These are phyloP conservation scores for Megalurothrips usitatus DNA, from an alignment of 2,888 invertebrate genomes.

Conservation along the genomic window DNA sequence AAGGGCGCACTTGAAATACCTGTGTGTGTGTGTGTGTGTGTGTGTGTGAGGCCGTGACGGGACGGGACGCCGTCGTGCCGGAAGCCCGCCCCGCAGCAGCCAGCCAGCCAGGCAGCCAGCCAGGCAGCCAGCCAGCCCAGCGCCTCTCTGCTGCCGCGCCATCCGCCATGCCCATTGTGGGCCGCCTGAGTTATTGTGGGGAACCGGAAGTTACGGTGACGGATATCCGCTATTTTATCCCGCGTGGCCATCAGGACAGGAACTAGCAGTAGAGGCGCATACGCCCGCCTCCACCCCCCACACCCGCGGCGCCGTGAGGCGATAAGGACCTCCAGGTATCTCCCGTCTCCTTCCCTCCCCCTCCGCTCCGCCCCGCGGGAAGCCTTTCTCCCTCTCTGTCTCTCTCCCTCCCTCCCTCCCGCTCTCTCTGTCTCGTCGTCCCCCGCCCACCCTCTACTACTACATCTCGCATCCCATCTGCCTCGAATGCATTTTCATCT, in stretches of 20 bases:
- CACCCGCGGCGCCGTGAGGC: not conserved
- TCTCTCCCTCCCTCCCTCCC: not conserved
- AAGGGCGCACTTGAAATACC: slow-evolving; percentile 28
- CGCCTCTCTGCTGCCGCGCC: not conserved
- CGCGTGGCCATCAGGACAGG: not conserved
- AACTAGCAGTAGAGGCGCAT: not conserved
- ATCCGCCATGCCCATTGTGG: slow-evolving; percentile 6
- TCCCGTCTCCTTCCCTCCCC: not conserved
- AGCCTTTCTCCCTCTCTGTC: not conserved
- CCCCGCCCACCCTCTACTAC: not conserved
- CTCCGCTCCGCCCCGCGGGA: not conserved
- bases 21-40: not conserved
- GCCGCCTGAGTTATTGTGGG: not conserved
- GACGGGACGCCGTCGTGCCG: too few relatives aligned
- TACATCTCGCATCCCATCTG: too few relatives aligned
- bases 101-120: not conserved
- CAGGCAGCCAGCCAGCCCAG: not conserved
- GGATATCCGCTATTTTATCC: slow-evolving; percentile 25
- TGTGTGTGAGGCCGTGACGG: too few relatives aligned
- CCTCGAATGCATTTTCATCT: too few relatives aligned
- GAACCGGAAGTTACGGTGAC: slow-evolving; percentile 9
- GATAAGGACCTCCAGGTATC: not conserved
- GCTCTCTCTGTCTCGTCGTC: too few relatives aligned
- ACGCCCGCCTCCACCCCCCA: not conserved
- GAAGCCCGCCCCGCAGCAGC: not conserved